These are phyloP conservation scores for Numenius arquata DNA, from an alignment of 2,113 vertebrate species.

Conservation along the genomic window DNA sequence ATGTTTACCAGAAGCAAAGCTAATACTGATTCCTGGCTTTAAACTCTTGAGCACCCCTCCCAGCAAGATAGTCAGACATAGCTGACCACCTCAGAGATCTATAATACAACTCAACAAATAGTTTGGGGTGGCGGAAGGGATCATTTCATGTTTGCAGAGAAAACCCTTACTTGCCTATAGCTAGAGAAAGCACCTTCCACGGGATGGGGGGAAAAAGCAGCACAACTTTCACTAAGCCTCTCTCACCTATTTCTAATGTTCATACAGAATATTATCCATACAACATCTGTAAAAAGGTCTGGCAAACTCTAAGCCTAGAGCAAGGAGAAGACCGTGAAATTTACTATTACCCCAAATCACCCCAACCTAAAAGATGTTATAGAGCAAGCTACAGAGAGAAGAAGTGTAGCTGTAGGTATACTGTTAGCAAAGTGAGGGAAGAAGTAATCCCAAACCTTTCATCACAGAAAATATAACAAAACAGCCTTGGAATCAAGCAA, in stretches of 20 bases:
- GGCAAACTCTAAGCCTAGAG: neutral
- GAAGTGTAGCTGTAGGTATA: neutral
- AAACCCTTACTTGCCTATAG: neutral
- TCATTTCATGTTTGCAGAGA: neutral
- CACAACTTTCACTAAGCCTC: neutral
- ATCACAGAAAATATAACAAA: conserved; percentile 20
- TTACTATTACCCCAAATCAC: neutral
- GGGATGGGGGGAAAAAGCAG: neutral
- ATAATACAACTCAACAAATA: neutral
- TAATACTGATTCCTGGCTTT: neutral
- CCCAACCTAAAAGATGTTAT: neutral
- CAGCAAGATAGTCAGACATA: neutral
- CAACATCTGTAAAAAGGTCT: neutral
- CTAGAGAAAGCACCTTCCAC: neutral
- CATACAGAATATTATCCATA: neutral
- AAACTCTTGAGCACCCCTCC: neutral
- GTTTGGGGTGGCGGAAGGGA: neutral
- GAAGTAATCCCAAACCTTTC: conserved; percentile 23
- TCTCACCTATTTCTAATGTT: neutral
- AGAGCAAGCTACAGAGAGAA: conserved; percentile 7
- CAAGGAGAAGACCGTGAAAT: neutral
- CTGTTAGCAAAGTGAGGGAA: neutral
- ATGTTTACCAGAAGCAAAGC: neutral
- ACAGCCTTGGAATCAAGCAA: conserved; percentile 1
- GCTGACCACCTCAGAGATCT: neutral